Conservation (phyloP, 2,797 vertebrate species). For the Cynopterus sphinx region DNA sequence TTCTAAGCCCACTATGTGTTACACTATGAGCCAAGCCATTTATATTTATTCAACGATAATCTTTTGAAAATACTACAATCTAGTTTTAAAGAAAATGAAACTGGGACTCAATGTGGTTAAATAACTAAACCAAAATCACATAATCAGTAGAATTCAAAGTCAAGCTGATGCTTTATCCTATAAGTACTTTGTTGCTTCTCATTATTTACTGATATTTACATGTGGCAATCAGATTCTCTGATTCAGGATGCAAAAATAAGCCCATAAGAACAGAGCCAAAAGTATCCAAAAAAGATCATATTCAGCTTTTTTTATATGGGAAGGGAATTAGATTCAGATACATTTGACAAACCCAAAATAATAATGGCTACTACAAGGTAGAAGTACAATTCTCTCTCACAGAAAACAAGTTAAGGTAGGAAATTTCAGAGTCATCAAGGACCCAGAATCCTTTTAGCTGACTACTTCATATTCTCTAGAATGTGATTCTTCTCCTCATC, state of each 20-base stretch:
- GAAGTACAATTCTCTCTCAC: neutral
- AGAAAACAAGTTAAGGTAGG: neutral
- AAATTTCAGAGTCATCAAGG: neutral
- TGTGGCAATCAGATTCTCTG: neutral
- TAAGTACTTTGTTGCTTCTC: neutral
- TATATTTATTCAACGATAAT: neutral
- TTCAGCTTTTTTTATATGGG: neutral
- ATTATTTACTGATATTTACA: slow-evolving; percentile 19
- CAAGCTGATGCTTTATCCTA: neutral
- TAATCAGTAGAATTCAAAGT: neutral
- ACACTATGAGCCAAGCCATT: neutral
- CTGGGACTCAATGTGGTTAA: slow-evolving; percentile 26
- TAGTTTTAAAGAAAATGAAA: slow-evolving; percentile 29
- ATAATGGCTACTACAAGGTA: neutral
- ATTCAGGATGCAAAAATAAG: neutral
- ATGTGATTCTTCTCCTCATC: neutral
- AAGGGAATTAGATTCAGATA: neutral
- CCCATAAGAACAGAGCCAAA: neutral
- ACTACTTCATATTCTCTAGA: neutral
- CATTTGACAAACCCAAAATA: slow-evolving; percentile 17
- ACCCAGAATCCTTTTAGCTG: neutral
- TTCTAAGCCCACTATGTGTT: neutral
- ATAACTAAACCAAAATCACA: neutral
- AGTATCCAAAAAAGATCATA: neutral
- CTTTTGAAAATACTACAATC: neutral